Base-by-base conservation (phyloP, 2,797 vertebrate genomes). In the Thamnophis elegans region DNA sequence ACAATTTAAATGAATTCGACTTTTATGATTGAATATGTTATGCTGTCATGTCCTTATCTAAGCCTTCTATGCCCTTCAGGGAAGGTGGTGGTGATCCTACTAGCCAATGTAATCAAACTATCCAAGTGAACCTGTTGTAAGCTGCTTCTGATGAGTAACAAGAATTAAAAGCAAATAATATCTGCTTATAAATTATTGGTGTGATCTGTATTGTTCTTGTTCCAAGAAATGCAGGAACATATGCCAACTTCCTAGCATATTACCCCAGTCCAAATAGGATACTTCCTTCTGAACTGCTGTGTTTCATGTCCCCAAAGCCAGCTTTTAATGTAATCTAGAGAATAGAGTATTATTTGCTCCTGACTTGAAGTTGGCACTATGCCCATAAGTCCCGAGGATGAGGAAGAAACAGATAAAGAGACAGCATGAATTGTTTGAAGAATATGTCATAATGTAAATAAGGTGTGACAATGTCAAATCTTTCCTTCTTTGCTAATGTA, bases 371-470 rank as follows among this genome's bases (percentile, higher is more conserved):
- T 85, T 96, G 95, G 93, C 94, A 96, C 14, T 92, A 92, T 94
- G 85, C 58, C 82, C 25, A 92, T 86, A 82, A 92, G 51, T 91
- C 59, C 90, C 55, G 16, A 93, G 88, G 93, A 93, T 87, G 88
- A 93, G 88, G 93, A 78, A 95, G 91, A 86, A 96, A 92, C 93
- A 89, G 90, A 87, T 91, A 90, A 78, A 42, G 92, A 95, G 95
- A 93, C 85, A 88, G 56, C 93, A 94, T 92, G 89, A 95, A 96
- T 94, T 90, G 32, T 96, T 96, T 95, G 92, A 92, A 93, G 93
- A 95, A 91, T 20, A 93, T 93, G 32, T 94, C 94, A 93, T 95
- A 95, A 96, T 95, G 93, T 95, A 96, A 96, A 96, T 1, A 0
- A 89, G 89, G 90, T 87, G 88, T 95, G 60, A 60, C 62, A 93